A percentile compares a stretch with the other conserved stretches of the same genome.
These are phyloP conservation scores for Numida meleagris DNA, from an alignment of 2,113 vertebrate species.

Conservation along the genomic window DNA sequence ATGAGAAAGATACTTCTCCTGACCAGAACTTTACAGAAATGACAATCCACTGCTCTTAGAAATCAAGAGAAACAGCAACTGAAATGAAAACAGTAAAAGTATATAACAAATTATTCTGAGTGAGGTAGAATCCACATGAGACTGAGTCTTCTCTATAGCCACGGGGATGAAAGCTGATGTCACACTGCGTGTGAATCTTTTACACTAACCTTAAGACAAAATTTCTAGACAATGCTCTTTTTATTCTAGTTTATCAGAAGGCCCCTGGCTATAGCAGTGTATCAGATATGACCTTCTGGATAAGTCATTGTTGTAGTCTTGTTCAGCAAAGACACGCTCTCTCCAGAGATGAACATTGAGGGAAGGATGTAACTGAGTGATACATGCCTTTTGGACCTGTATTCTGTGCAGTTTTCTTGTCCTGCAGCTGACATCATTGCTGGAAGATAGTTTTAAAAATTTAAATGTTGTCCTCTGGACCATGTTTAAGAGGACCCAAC, in stretches of 20 bases:
- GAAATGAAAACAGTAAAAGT: neutral
- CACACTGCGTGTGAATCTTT: neutral
- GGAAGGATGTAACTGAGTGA: neutral
- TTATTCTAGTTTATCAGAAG: neutral
- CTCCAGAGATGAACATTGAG: neutral
- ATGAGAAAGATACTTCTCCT: neutral
- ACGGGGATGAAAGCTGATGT: too few relatives aligned
- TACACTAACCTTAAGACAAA: neutral
- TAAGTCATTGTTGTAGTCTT: neutral
- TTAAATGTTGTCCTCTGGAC: neutral
- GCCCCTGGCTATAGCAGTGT: neutral
- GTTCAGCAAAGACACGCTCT: neutral
- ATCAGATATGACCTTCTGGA: neutral
- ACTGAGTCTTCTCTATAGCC: neutral
- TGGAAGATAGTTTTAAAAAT: neutral
- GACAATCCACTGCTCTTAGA: neutral
- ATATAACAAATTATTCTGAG: neutral
- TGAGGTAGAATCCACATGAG: neutral
- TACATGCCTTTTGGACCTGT: neutral
- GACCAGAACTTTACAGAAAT: neutral
- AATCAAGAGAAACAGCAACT: neutral
- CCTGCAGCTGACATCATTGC: neutral
- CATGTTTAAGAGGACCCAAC: neutral
- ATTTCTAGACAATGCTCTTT: neutral
- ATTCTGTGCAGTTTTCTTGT: neutral